Percentiles rank a stretch among this genome's conserved stretches.
Evolutionary conservation across 1,140 invertebrate genomes (phyloP).

Genomic region (Bradynema listronoti): DNA sequence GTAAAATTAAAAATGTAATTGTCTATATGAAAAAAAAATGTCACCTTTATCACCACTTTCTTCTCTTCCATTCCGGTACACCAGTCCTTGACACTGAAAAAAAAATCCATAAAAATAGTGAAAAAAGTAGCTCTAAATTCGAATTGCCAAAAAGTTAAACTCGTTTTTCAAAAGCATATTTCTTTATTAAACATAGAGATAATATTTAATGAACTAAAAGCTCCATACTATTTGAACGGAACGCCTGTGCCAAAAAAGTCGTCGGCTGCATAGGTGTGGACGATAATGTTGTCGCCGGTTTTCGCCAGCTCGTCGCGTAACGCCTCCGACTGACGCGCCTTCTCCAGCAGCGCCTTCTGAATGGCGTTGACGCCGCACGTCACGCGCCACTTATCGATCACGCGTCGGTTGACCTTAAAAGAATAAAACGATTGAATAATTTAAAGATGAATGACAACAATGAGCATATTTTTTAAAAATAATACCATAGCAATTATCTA

Average conservation of each 20-base stretch:
- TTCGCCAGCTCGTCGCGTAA: conserved; percentile 26
- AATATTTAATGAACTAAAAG: conserved; percentile 12
- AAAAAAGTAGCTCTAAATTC: no score
- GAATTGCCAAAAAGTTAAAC: background rate
- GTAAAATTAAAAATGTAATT: background rate
- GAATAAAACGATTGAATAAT: background rate
- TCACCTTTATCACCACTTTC: conserved; percentile 24
- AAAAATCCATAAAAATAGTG: no score
- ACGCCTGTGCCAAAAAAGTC: conserved; percentile 42
- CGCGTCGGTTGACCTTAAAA: conserved; percentile 26
- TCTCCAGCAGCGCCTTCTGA: conserved; percentile 43
- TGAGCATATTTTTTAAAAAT: background rate
- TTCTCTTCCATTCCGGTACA: conserved; percentile 26
- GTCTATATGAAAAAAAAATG: conserved; percentile 17
- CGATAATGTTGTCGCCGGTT: conserved; percentile 44
- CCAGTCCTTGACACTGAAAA: conserved; percentile 42
- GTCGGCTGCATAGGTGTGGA: conserved; percentile 36
- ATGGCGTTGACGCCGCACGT: conserved; percentile 33
- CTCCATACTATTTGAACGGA: conserved; percentile 25
- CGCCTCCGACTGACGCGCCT: conserved; percentile 27
- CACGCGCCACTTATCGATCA: conserved; percentile 38
- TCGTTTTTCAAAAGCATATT: conserved; percentile 1
- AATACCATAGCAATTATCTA: no score
- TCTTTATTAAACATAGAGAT: no score
- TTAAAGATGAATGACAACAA: background rate